Percentiles rank a stretch among this genome's conserved stretches.
Evolutionary conservation across 2,113 vertebrate species (phyloP).

Genomic region (Engystomops pustulosus): DNA sequence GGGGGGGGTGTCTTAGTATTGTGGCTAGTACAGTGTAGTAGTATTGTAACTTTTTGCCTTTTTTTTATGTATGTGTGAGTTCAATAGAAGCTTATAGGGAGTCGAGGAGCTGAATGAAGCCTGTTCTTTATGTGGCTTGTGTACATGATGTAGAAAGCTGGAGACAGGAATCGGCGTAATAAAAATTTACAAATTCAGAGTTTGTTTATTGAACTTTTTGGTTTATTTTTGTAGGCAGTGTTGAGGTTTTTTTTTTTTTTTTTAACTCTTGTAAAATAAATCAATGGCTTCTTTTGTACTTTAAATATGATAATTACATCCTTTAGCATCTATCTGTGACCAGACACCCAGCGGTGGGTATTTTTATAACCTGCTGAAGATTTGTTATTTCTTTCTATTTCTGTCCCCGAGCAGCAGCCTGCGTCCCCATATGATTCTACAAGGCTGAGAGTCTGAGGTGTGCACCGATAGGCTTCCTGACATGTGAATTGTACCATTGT

Average conservation of each 20-base stretch:
- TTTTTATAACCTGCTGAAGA: neutral
- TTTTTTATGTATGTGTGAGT: no score
- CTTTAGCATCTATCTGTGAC: neutral
- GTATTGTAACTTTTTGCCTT: neutral
- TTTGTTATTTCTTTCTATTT: slow-evolving; percentile 10
- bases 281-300: slow-evolving; percentile 15
- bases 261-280: neutral
- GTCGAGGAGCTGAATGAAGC: no score
- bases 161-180: neutral
- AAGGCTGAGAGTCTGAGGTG: neutral
- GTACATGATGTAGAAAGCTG: neutral
- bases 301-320: neutral
- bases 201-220: neutral
- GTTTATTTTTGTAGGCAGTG: neutral
- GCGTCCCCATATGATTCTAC: neutral
- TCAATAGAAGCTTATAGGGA: no score
- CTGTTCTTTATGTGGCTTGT: neutral
- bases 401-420: neutral
- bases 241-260: neutral
- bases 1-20: neutral
- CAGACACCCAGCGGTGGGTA: neutral
- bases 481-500: neutral
- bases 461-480: neutral
- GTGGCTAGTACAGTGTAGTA: no score
- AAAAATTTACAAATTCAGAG: neutral